Percentiles rank a stretch among this genome's conserved stretches.
Evolutionary conservation across 1,140 invertebrate genomes (phyloP).

Genomic region (Orius laevigatus): DNA sequence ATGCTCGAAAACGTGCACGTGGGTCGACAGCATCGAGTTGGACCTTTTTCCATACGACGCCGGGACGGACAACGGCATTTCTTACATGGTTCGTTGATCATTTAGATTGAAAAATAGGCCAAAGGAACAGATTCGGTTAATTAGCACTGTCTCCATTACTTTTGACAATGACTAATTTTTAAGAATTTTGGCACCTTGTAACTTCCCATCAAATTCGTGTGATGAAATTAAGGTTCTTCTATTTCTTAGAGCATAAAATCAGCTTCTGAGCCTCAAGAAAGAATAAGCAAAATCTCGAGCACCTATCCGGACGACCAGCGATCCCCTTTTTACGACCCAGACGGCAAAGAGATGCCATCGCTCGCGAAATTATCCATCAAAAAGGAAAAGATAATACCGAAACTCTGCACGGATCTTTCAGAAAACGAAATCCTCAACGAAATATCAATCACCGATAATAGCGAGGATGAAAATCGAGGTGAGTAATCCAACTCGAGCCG

Average conservation of each 20-base stretch:
- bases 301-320: conserved; percentile 61
- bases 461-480: conserved; percentile 54
- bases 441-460: conserved; percentile 50
- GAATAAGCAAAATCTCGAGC: conserved; percentile 67
- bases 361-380: conserved; percentile 67
- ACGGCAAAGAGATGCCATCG: conserved; percentile 60
- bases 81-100: conserved; percentile 55
- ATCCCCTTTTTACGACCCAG: conserved; percentile 81
- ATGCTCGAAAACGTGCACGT: conserved; percentile 75
- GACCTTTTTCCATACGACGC: conserved; percentile 90
- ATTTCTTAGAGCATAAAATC: conserved; percentile 56
- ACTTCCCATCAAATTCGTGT: not conserved
- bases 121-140: not conserved
- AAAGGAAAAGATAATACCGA: conserved; percentile 68
- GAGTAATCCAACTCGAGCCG: conserved; percentile 24
- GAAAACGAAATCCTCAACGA: conserved; percentile 24
- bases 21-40: conserved; percentile 59
- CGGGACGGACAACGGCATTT: conserved; percentile 83
- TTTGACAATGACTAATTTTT: not conserved
- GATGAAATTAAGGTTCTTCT: not conserved
- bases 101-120: not conserved
- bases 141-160: too few relatives aligned
- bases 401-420: conserved; percentile 44
- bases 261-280: conserved; percentile 62
- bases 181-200: too few relatives aligned